These are phyloP conservation scores for Silurus glanis DNA, from an alignment of 2,113 vertebrate genomes.

Conservation along the genomic window DNA sequence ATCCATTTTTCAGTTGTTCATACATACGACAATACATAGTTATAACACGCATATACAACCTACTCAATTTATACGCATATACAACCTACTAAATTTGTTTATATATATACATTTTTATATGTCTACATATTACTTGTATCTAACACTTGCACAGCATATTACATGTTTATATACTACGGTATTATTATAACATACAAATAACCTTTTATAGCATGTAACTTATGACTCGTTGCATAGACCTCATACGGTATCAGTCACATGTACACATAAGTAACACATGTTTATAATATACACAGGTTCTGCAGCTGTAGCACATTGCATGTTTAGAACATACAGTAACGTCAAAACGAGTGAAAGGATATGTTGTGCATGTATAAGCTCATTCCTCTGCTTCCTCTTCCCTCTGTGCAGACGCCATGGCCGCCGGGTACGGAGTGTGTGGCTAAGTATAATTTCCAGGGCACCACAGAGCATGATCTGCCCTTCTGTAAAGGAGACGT, in stretches of 20 bases:
- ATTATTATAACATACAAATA: no score
- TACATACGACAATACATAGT: not conserved
- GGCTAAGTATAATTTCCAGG: slow-evolving; percentile 94
- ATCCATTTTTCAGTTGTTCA: no score
- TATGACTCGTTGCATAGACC: no score
- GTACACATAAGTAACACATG: not conserved
- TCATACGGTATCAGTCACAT: no score
- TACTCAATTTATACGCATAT: not conserved
- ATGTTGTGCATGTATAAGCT: not conserved
- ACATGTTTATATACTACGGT: not conserved
- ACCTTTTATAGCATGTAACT: no score
- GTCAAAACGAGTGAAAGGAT: no score
- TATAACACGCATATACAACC: not conserved
- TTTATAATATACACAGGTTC: no score
- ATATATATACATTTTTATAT: not conserved
- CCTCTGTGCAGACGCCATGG: slow-evolving; percentile 72
- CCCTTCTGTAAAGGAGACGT: slow-evolving; percentile 95
- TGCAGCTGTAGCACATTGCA: not conserved
- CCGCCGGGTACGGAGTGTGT: slow-evolving; percentile 93
- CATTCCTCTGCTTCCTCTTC: not conserved
- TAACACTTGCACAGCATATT: not conserved
- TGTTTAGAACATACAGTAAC: not conserved
- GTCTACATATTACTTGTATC: not conserved
- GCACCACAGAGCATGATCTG: slow-evolving; percentile 89
- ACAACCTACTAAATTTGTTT: no score